Conservation (phyloP, 1,140 invertebrate species). For the Frieseomelitta varia region DNA sequence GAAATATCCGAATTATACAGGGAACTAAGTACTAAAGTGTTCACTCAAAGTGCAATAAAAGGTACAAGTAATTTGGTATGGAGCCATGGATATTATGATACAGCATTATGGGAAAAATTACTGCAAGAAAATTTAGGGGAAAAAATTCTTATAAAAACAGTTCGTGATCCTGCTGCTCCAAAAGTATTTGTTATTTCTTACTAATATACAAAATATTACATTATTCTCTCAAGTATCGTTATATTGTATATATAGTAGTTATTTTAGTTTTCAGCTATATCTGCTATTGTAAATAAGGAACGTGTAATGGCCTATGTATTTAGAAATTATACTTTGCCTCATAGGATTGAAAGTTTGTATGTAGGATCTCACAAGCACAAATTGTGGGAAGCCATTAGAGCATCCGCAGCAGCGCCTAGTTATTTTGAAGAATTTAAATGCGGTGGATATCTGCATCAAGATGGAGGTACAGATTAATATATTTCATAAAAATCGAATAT, state of each 20-base stretch:
- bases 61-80: constrained; percentile 92
- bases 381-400: constrained; percentile 94
- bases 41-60: constrained; percentile 87
- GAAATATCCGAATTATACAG: constrained; percentile 87
- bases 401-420: constrained; percentile 95
- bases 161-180: constrained; percentile 84
- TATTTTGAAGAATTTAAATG: constrained; percentile 95
- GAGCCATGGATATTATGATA: constrained; percentile 96
- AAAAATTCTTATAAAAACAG: constrained; percentile 86
- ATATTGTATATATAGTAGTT: not conserved
- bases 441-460: constrained; percentile 90
- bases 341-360: constrained; percentile 89
- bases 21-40: constrained; percentile 87
- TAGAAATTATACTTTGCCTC: constrained; percentile 93
- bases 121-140: constrained; percentile 89
- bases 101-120: constrained; percentile 91
- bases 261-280: constrained; percentile 88
- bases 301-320: constrained; percentile 94
- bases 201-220: not conserved
- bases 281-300: constrained; percentile 91
- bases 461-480: constrained; percentile 77
- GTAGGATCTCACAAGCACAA: constrained; percentile 88
- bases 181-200: constrained; percentile 81
- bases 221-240: constrained; percentile 4
- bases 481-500: not conserved